Conservation (phyloP, 2,113 vertebrate species). For the Sus scrofa region T2T-Sscrofa CM000818.6:51312501-51313000, state of each 20-base stretch:
- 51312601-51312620: neutral
- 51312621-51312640: neutral
- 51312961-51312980: constrained; percentile 16
- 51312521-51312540: constrained; percentile 73
- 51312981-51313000: neutral
- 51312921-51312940: neutral
- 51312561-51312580: constrained; percentile 14
- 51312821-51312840: neutral
- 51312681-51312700: neutral
- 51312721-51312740: neutral
- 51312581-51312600: neutral
- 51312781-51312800: too few species aligned
- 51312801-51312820: neutral
- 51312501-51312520: neutral
- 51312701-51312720: neutral
- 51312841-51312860: neutral
- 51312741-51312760: neutral
- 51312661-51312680: neutral
- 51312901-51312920: constrained; percentile 19
- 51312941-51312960: neutral
- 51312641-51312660: constrained; percentile 1
- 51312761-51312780: neutral
- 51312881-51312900: neutral
- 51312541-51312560: constrained; percentile 40
- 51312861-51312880: neutral